A percentile compares a stretch with the other conserved stretches of the same genome.
Conservation (phyloP, 2,888 invertebrate species). For the Pyralis farinalis region DNA sequence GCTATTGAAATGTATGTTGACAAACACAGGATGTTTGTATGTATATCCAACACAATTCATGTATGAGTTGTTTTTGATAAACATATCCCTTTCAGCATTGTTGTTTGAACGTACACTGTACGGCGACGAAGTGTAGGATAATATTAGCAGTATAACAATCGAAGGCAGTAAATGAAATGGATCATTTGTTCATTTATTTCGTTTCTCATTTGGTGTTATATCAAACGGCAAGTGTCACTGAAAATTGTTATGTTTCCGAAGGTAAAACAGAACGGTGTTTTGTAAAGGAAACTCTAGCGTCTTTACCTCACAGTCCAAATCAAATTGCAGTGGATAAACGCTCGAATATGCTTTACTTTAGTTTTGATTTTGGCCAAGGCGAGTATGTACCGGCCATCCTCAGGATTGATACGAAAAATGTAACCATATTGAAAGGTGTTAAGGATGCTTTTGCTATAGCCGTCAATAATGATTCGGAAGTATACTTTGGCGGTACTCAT, state of each 20-base stretch:
- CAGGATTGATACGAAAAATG: slow-evolving; percentile 42
- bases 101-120: too few relatives aligned
- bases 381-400: slow-evolving; percentile 54
- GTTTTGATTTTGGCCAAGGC: slow-evolving; percentile 60
- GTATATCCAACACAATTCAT: too few relatives aligned
- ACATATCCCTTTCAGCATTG: too few relatives aligned
- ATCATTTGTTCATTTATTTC: too few relatives aligned
- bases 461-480: slow-evolving; percentile 33
- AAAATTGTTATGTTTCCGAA: slow-evolving; percentile 41
- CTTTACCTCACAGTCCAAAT: slow-evolving; percentile 56
- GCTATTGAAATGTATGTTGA: too few relatives aligned
- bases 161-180: too few relatives aligned
- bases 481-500: slow-evolving; percentile 63
- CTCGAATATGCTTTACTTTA: slow-evolving; percentile 56
- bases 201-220: too few relatives aligned
- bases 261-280: slow-evolving; percentile 46
- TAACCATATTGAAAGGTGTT: slow-evolving; percentile 55
- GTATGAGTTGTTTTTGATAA: too few relatives aligned
- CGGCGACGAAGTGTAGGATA: too few relatives aligned
- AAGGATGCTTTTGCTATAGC: slow-evolving; percentile 65
- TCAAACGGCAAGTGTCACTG: neutral
- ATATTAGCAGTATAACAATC: too few relatives aligned
- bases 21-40: too few relatives aligned
- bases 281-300: slow-evolving; percentile 45
- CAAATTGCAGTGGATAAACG: slow-evolving; percentile 52